Evolutionary conservation across 1,140 invertebrate species (phyloP), one percentile per base, ranked within the genome.

Genomic region (Ceratina australensis): DNA sequence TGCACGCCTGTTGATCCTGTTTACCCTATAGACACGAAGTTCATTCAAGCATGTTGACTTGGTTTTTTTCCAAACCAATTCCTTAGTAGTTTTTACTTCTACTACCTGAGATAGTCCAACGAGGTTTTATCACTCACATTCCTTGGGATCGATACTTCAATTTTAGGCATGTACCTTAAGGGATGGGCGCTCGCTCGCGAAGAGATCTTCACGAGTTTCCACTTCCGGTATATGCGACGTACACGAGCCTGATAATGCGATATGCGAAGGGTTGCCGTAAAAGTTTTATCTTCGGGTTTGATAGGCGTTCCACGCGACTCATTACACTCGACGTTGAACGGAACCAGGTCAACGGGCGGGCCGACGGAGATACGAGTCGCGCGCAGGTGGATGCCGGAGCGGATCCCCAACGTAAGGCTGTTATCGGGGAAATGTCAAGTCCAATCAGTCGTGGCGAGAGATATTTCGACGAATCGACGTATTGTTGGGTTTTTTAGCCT

Each of bases 401-500:
- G 1, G 57, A 26, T n/a, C 33, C 15, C 7, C 4, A 57, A 59
- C 47, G 59, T 22, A 54, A 67, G 59, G 49, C 72, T 67, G 81
- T 83, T 84, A 83, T 84, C 78, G 78, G 65, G n/a, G 60, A 84
- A 84, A 81, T 66, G 78, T 78, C 81, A 66, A 66, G 69, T 56
- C 59, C 78, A 69, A 83, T 83, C 71, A 83, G 56, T 76, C 59
- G 52, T 16, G 33, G 47, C 42, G 59, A 33, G 81, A 83, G 24
- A 83, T n/a, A 54, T 80, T 78, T 57, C 47, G 52, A 67, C 50
- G 61, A 64, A 83, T 79, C 28, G 78, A 65, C 60, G 60, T 57
- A 49, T 72, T 50, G 20, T 57, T 18, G 69, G 28, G 54, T 50
- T 75, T 60, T 69, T 24, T 50, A 22, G 13, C 47, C 12, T n/a